Evolutionary conservation across 2,888 invertebrate genomes (phyloP), one percentile per base, ranked within the genome.

Genomic region (Scaptomyza caliginosa): DNA sequence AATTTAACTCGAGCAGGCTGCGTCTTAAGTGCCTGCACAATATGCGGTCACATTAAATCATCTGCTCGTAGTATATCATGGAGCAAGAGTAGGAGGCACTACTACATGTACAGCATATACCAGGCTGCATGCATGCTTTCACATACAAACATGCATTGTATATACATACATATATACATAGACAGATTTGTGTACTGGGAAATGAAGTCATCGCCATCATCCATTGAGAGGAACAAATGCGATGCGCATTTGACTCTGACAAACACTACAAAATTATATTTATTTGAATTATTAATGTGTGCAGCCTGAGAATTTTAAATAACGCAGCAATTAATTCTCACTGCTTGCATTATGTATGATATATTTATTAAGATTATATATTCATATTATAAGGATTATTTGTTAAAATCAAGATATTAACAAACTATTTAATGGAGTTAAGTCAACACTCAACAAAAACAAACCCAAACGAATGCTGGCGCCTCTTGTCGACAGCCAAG

Each of bases 21-120:
- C 66, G 68, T 50, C 63, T 63, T 77, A 71, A 64, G 79, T 84
- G 67, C 26, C 55, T 51, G 62, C 71, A 51, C 65, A 67, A 67
- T 86, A 77, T 80, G 86, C 74, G 88, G 88, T 88, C 71, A 74
- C 87, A 77, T 85, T 86, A 87, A 86, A 87, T 86, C 88, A 88
- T 86, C 80, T 86, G 84, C 77, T 88, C 63, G 74, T 77, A 77
- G 86, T 88, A 77, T 83, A 74, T 83, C 88, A 88, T 68, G 67
- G 70, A 74, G 65, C 26, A 58, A 54, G 43, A 48, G 52, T 13
- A 54, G 60, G 43, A 54, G 66, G 46, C 59, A 49, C 63, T 32
- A 45, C 55, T 40, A 42, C 19, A 13, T 19, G 30, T 17, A n/a
- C 28, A 30, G 28, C 26, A 28, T 28, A 7, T 32, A 32, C 13